Conservation (phyloP, 2,113 vertebrate genomes). For the Anser brachyrhynchus region DNA sequence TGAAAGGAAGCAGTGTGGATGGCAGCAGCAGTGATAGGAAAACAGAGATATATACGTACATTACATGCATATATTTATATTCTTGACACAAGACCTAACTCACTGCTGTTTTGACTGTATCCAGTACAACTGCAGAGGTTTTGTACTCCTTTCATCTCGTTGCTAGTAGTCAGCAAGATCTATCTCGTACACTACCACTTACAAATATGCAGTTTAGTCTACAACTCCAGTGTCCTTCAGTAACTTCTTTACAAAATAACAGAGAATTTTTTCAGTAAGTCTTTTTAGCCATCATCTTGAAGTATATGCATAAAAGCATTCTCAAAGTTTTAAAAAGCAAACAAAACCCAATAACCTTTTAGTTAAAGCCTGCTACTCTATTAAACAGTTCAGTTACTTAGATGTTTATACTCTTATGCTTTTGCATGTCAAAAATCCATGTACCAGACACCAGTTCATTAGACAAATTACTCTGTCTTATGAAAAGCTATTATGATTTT, state of each 20-base stretch:
- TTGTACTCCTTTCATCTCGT: neutral
- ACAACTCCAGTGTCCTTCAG: too few relatives aligned
- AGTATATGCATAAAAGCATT: neutral
- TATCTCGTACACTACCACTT: neutral
- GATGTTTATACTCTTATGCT: neutral
- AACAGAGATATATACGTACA: neutral
- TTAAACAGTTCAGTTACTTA: neutral
- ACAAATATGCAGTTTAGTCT: neutral
- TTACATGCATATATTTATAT: neutral
- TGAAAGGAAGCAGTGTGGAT: neutral
- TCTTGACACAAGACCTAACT: neutral
- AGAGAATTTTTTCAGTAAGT: neutral
- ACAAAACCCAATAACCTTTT: neutral
- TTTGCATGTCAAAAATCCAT: neutral
- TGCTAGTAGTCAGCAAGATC: neutral
- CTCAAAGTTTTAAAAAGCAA: neutral
- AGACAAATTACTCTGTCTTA: constrained; percentile 11
- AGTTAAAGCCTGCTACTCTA: neutral
- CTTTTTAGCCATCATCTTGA: neutral
- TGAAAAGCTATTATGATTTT: neutral
- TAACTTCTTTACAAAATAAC: neutral
- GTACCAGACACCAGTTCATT: neutral
- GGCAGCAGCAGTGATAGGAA: neutral
- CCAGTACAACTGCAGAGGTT: neutral
- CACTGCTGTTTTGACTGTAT: neutral